Conservation (phyloP, 1,140 invertebrate genomes). For the Catajapyx aquilonaris region DNA sequence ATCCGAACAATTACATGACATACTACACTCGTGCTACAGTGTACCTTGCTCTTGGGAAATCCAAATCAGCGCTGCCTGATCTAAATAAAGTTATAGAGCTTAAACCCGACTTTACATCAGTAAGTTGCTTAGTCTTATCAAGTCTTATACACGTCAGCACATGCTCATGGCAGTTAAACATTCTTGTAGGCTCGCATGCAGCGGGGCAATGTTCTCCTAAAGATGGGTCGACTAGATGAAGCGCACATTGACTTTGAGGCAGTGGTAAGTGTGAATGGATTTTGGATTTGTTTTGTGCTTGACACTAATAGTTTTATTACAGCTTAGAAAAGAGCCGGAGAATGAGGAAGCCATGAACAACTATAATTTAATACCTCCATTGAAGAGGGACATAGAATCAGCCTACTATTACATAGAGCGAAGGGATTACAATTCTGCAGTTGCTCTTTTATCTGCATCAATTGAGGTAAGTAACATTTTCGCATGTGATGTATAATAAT, state of each 20-base stretch:
- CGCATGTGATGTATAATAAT: too few relatives aligned
- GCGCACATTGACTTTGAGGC: constrained; percentile 62
- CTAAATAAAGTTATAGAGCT: constrained; percentile 78
- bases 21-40: constrained; percentile 90
- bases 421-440: constrained; percentile 44
- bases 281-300: constrained; percentile 3
- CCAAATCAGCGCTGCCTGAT: constrained; percentile 84
- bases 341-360: constrained; percentile 50
- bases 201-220: constrained; percentile 66
- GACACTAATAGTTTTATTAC: constrained; percentile 15
- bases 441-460: constrained; percentile 42
- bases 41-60: constrained; percentile 87
- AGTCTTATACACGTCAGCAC: not conserved
- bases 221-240: constrained; percentile 62
- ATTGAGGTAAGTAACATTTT: constrained; percentile 46
- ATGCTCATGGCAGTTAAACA: constrained; percentile 6
- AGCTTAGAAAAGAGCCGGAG: constrained; percentile 49
- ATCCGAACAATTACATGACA: constrained; percentile 88
- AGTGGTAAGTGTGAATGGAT: constrained; percentile 42
- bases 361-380: constrained; percentile 37
- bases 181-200: constrained; percentile 51
- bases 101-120: constrained; percentile 80
- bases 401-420: constrained; percentile 42
- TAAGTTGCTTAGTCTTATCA: constrained; percentile 19
- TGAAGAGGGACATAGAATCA: constrained; percentile 38